Base-by-base conservation (phyloP, 2,888 invertebrate genomes). In the Euclidia mi region DNA sequence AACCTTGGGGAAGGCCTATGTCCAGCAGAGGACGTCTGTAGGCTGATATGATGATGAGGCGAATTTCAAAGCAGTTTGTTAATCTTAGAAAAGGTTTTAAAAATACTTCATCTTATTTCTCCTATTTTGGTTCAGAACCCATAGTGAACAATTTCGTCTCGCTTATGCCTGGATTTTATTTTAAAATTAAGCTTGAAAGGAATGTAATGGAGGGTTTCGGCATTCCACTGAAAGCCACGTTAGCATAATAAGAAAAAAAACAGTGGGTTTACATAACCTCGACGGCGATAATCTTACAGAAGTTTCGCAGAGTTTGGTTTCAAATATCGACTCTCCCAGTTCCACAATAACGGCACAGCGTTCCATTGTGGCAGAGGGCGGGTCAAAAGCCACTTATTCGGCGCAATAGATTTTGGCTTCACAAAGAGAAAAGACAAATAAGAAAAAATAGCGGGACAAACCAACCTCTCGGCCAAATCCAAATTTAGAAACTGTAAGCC, bases 331-430 rank as follows among this genome's bases (percentile, higher is more conserved):
- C 40, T 12, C 35, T 29, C 28, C 15, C 32, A 40, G 15, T 44
- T 38, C 17, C 2, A 11, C 44, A 38, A 47, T 32, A 44, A 40
- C 47, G 29, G 38, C 48, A 37, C 14, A 43, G 17, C 43, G 35
- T 47, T 44, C 48, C 18, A 34, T 40, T 49, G 52, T 40, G 40
- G 17, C 37, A 15, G 20, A 15, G 40, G 48, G 44, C 56, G 40
- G 48, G 40, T 38, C 48, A 49, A 44, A 28, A 44, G 32, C 32
- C 46, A 34, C 43, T 49, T 40, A 56, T 34, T 37, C 32, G 4
- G 2, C 1, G 15, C 55, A 17, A 53, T 38, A 44, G 18, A 42
- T 42, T 42, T 35, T 37, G 6, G 28, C 34, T 7, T 11, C 14
- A 7, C 28, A 2, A 17, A 47, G 14, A 42, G 18, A 41, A 52